Percentiles rank a stretch among this genome's conserved stretches.
Conservation (phyloP, 2,888 invertebrate genomes). For the Drosophila parthenogenetica region DNA sequence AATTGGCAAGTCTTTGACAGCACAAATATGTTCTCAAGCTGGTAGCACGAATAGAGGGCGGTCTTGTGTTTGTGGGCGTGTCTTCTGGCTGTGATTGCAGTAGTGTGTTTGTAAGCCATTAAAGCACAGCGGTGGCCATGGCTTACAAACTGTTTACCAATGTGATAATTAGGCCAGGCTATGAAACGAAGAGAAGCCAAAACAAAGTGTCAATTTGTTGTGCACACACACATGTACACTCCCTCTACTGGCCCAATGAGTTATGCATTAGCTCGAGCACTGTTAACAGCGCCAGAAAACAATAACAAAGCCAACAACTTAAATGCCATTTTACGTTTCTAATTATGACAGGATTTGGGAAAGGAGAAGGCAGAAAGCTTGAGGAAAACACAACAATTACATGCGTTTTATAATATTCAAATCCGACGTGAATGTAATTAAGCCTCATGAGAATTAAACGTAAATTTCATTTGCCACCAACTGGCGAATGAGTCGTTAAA, state of each 20-base stretch:
- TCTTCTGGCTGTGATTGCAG: constrained; percentile 18
- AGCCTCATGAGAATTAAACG: constrained; percentile 77
- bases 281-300: constrained; percentile 19
- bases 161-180: constrained; percentile 68
- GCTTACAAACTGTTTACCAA: constrained; percentile 58
- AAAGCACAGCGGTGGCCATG: constrained; percentile 53
- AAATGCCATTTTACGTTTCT: constrained; percentile 55
- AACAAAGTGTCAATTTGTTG: constrained; percentile 60
- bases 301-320: constrained; percentile 28
- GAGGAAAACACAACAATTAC: constrained; percentile 55
- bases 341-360: constrained; percentile 48
- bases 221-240: constrained; percentile 39
- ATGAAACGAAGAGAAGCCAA: constrained; percentile 40
- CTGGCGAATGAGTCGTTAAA: constrained; percentile 42
- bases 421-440: constrained; percentile 78
- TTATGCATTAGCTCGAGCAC: constrained; percentile 20
- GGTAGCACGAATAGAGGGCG: background rate
- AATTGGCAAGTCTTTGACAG: constrained; percentile 45
- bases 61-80: background rate
- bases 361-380: background rate
- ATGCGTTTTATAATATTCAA: constrained; percentile 70
- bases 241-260: constrained; percentile 4
- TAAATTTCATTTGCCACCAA: constrained; percentile 62
- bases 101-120: constrained; percentile 58
- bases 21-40: constrained; percentile 15